Conservation (phyloP, 1,140 invertebrate species). For the Drosophila equinoxialis region DNA sequence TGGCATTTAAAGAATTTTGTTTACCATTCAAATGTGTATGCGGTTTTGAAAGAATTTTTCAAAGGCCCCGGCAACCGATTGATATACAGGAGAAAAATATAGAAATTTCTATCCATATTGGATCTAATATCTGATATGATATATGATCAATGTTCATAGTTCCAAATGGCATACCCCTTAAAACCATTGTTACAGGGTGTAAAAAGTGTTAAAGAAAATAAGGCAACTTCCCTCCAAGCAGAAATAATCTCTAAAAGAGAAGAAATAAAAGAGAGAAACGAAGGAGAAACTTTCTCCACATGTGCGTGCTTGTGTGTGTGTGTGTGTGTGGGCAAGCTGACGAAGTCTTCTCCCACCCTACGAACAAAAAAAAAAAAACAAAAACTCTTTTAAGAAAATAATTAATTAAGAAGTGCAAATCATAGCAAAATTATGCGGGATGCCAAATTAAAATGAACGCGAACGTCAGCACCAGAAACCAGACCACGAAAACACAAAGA, state of each 20-base stretch:
- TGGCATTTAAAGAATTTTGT: constrained; percentile 9
- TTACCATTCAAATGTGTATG: constrained; percentile 5
- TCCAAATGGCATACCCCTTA: background rate
- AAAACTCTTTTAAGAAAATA: constrained; percentile 48
- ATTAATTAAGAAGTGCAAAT: constrained; percentile 81
- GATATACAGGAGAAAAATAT: background rate
- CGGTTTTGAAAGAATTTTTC: background rate
- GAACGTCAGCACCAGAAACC: constrained; percentile 62
- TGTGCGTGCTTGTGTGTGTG: constrained; percentile 17
- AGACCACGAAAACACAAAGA: constrained; percentile 33
- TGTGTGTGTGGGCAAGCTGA: constrained; percentile 4
- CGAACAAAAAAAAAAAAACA: constrained; percentile 41
- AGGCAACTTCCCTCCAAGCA: background rate
- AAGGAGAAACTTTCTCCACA: constrained; percentile 48
- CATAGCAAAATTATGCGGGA: constrained; percentile 78
- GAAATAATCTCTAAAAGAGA: constrained; percentile 5
- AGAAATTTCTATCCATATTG: no score
- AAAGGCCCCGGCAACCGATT: background rate
- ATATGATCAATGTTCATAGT: no score
- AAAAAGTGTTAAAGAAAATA: constrained; percentile 7
- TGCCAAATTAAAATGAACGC: constrained; percentile 73
- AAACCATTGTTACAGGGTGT: background rate
- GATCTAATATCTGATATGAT: no score
- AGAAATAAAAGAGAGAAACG: background rate
- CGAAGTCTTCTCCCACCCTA: background rate